Percentiles rank a stretch among this genome's conserved stretches.
Conservation (phyloP, 2,888 invertebrate genomes). For the Antheraea yamamai region DNA sequence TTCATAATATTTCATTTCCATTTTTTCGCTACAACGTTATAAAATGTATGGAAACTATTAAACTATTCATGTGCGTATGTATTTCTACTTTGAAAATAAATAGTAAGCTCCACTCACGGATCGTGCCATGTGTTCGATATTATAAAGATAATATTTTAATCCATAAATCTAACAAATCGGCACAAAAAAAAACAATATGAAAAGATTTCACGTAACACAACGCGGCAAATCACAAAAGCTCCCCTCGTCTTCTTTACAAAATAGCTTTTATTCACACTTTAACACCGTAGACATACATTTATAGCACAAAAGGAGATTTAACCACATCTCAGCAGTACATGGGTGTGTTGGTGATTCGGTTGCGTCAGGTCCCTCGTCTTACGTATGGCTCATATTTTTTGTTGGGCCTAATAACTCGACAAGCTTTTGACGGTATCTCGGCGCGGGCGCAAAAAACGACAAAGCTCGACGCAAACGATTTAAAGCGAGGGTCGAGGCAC, state of each 20-base stretch:
- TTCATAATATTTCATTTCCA: not conserved
- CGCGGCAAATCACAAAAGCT: conserved; percentile 55
- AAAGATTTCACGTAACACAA: conserved; percentile 34
- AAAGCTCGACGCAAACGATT: conserved; percentile 52
- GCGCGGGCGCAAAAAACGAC: conserved; percentile 77
- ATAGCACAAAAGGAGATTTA: conserved; percentile 63
- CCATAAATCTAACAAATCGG: conserved; percentile 51
- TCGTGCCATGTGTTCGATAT: conserved; percentile 18
- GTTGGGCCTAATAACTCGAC: conserved; percentile 76
- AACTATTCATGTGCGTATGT: not conserved
- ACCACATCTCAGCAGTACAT: conserved; percentile 70
- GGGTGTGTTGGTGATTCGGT: conserved; percentile 58
- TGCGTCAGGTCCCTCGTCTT: conserved; percentile 71
- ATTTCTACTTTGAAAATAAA: not conserved
- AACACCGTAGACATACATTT: conserved; percentile 63
- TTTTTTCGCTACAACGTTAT: not conserved
- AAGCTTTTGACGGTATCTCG: conserved; percentile 80
- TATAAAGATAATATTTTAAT: conserved; percentile 26
- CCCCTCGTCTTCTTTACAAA: conserved; percentile 49
- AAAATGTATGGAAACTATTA: not conserved
- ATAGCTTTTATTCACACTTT: conserved; percentile 71
- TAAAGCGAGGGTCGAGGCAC: conserved; percentile 72
- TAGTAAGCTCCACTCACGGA: not conserved
- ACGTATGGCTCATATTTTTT: conserved; percentile 71
- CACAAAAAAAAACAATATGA: conserved; percentile 49